Base-by-base conservation (phyloP, 2,797 vertebrate species). In the Silurus aristotelis region DNA sequence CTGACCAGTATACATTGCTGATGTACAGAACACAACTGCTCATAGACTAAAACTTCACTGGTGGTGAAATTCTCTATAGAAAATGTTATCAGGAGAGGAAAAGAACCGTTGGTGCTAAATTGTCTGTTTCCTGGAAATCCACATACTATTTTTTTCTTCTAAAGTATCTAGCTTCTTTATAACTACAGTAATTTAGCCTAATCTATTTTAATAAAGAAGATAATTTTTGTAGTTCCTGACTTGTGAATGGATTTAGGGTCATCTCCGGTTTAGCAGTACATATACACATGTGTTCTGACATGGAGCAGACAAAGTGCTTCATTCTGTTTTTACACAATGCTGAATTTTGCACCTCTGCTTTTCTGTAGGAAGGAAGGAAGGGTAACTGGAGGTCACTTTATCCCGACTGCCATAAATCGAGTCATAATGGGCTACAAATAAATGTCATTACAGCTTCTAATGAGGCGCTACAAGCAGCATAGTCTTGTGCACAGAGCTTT, bases 391-490 rank as follows among this genome's bases (percentile, higher is more conserved):
- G 73, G 63, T 58, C 72, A 68, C 13, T 58, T 31, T 46, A n/a
- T 5, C 25, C 27, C 22, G 27, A 43, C 48, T 27, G 80, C 52
- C 17, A 27, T 80, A 72, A 86, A 68, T 85, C 84, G 27, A 48
- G 6, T 31, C 31, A 55, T 79, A 78, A 86, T 83, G 12, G 46
- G 19, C 10, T 67, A 22, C 48, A 27, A 46, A 82, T 73, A 76
- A 85, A 83, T 70, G 64, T 60, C 72, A 55, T 83, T 79, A 38
- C 14, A 64, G 22, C 66, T 71, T 46, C 75, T 60, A 83, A 22
- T 86, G 81, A 72, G 55, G 67, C 58, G 19, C 58, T 76, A 76
- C 55, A 43, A 14, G 52, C 38, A 20, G 52, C 55, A 3, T 31
- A 22, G 84, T 43, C 13, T 31, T 64, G 38, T 64, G 46, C 61